phyloP scores from a whole-genome alignment of 1,140 invertebrate genomes.

The Eriocheir sinensis region DNA sequence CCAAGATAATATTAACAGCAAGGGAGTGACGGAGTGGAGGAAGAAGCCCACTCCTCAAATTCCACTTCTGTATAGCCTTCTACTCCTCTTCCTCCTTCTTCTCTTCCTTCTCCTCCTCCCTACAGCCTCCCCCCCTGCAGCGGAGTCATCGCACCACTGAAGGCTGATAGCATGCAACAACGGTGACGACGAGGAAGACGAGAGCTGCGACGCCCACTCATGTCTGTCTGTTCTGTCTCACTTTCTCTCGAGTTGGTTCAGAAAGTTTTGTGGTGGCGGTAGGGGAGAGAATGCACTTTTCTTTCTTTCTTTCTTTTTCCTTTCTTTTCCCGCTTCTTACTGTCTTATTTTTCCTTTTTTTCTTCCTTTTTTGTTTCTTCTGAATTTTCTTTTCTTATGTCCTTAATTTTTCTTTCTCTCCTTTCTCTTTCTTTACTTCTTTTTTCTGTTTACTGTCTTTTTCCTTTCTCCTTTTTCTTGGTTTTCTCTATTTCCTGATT shows the following conservation, averaged over 20 bases:
- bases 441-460: background rate
- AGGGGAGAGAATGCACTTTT: background rate
- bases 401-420: background rate
- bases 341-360: background rate
- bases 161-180: background rate
- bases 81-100: no score
- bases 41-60: background rate
- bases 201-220: no score
- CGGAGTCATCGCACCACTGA: background rate
- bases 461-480: background rate
- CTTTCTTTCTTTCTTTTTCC: background rate
- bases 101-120: background rate
- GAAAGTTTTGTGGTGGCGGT: no score
- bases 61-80: no score
- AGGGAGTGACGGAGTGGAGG: background rate
- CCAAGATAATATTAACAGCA: background rate
- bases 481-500: background rate
- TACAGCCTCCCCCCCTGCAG: background rate
- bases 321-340: background rate
- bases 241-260: no score
- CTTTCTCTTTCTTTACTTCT: background rate
- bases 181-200: background rate
- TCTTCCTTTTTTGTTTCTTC: background rate
- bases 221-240: no score
- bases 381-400: background rate